Percentiles rank a stretch among this genome's conserved stretches.
Conservation (phyloP, 1,140 invertebrate genomes). For the Stegodyphus dumicola region DNA sequence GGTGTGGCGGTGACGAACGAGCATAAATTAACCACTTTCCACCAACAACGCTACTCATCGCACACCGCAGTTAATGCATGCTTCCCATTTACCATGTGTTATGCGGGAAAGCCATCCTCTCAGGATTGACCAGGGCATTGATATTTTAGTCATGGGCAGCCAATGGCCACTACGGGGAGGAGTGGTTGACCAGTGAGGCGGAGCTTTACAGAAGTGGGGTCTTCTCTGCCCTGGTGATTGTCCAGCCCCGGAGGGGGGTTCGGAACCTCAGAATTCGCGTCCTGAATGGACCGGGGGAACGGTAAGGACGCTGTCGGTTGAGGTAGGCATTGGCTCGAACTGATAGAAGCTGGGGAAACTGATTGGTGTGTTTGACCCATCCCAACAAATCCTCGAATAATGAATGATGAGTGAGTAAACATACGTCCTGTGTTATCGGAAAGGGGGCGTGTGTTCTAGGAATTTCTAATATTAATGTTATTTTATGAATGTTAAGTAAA, state of each 20-base stretch:
- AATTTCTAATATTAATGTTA: too few species aligned
- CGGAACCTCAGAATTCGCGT: conserved; percentile 9
- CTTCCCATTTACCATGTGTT: conserved; percentile 9
- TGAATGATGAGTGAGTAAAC: conserved; percentile 1
- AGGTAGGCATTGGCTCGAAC: too few species aligned
- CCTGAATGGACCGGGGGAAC: not conserved
- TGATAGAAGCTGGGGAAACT: not conserved
- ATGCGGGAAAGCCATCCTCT: conserved; percentile 38
- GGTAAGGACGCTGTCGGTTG: too few species aligned
- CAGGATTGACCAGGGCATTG: conserved; percentile 23
- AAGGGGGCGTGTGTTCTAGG: not conserved
- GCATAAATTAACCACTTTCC: too few species aligned
- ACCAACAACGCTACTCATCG: too few species aligned
- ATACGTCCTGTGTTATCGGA: not conserved
- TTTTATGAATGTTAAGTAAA: too few species aligned
- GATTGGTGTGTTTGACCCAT: conserved; percentile 4
- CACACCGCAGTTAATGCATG: not conserved
- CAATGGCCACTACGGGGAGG: conserved; percentile 36
- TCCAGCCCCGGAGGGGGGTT: conserved; percentile 32
- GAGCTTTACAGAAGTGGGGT: conserved; percentile 8
- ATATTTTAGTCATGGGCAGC: conserved; percentile 35
- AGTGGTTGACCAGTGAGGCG: conserved; percentile 42
- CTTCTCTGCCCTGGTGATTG: conserved; percentile 7
- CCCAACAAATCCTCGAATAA: not conserved
- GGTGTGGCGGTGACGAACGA: too few species aligned